Conservation (phyloP, 2,888 invertebrate genomes). For the Drosophila aldrichi region DNA sequence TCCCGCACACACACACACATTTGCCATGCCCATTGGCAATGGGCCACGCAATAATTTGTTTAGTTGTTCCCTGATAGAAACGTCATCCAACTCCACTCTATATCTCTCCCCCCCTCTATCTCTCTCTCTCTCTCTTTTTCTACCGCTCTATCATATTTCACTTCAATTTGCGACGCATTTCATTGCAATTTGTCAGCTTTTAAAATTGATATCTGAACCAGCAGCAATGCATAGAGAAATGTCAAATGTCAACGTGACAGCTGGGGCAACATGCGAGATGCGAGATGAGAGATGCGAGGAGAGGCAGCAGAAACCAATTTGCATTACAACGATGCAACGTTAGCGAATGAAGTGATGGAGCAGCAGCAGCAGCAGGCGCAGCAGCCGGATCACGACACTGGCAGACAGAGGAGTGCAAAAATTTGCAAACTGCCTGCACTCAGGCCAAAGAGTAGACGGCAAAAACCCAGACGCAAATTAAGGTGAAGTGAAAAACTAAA, state of each 20-base stretch:
- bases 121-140: neutral
- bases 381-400: neutral
- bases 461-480: slow-evolving; percentile 23
- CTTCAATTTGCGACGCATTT: slow-evolving; percentile 52
- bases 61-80: slow-evolving; percentile 36
- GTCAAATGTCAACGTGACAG: slow-evolving; percentile 57
- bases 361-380: neutral
- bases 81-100: neutral
- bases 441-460: slow-evolving; percentile 5
- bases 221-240: slow-evolving; percentile 41
- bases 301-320: slow-evolving; percentile 52
- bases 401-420: neutral
- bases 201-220: slow-evolving; percentile 60
- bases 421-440: slow-evolving; percentile 1
- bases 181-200: slow-evolving; percentile 59
- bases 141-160: slow-evolving; percentile 10
- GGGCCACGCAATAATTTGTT: slow-evolving; percentile 48
- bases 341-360: slow-evolving; percentile 1
- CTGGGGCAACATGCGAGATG: slow-evolving; percentile 48
- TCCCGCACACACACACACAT: slow-evolving; percentile 1
- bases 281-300: slow-evolving; percentile 23
- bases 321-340: slow-evolving; percentile 40
- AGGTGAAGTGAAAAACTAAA: slow-evolving; percentile 19
- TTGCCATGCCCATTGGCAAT: slow-evolving; percentile 1
- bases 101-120: neutral